A percentile compares a stretch with the other conserved stretches of the same genome.
Conservation (phyloP, 2,888 invertebrate genomes). For the Netelia fuscicornis region DNA sequence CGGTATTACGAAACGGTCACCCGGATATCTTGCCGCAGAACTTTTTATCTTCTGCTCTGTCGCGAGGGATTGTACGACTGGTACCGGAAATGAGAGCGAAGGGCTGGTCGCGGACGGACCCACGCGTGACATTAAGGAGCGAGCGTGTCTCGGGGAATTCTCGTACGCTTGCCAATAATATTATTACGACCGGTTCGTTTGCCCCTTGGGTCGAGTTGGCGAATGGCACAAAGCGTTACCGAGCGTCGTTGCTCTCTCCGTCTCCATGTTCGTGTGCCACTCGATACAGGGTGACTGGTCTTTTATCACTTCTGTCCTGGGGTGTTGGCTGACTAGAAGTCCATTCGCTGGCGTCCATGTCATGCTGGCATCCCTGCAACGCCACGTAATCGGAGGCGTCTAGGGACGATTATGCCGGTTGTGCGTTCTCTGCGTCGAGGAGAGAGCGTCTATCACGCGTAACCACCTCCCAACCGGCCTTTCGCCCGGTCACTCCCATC, state of each 20-base stretch:
- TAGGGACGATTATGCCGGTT: background rate
- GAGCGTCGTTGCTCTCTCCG: background rate
- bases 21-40: background rate
- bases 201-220: conserved; percentile 30
- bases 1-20: conserved; percentile 40
- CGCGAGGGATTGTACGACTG: background rate
- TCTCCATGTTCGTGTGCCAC: conserved; percentile 40
- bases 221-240: conserved; percentile 10
- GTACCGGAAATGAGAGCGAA: conserved; percentile 8
- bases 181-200: conserved; percentile 49
- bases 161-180: conserved; percentile 33
- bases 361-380: conserved; percentile 34
- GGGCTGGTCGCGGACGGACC: background rate
- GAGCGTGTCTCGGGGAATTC: conserved; percentile 3
- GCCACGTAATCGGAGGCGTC: conserved; percentile 64
- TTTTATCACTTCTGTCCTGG: conserved; percentile 8
- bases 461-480: conserved; percentile 28
- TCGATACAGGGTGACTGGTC: conserved; percentile 39
- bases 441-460: conserved; percentile 25
- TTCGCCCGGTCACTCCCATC: conserved; percentile 57
- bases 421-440: background rate
- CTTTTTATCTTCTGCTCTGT: background rate
- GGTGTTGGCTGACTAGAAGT: too few relatives aligned
- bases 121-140: background rate
- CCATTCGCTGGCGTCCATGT: conserved; percentile 29